These are phyloP conservation scores for Fulmarus glacialis DNA, from an alignment of 2,113 vertebrate genomes.

Conservation along the genomic window DNA sequence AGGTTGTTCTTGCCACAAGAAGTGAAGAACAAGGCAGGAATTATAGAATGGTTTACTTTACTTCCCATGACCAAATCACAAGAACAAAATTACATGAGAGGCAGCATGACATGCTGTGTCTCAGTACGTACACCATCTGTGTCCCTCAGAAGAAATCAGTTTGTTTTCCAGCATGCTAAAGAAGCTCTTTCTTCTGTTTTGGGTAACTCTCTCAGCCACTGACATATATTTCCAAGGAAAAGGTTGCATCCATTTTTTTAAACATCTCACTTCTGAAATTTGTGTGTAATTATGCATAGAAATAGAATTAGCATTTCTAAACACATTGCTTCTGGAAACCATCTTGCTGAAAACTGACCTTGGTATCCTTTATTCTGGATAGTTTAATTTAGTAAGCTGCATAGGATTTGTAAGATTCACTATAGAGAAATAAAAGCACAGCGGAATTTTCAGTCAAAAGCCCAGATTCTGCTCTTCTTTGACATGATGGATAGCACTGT, in stretches of 20 bases:
- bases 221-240: conserved; percentile 27
- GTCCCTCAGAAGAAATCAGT: not conserved
- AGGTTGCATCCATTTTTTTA: conserved; percentile 6
- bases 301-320: conserved; percentile 2
- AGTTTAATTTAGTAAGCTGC: not conserved
- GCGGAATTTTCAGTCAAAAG: not conserved
- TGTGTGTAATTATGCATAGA: not conserved
- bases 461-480: not conserved
- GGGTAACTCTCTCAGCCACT: conserved; percentile 9
- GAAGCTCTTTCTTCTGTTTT: conserved; percentile 52
- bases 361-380: not conserved
- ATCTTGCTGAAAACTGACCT: not conserved
- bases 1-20: not conserved
- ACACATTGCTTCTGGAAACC: not conserved
- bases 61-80: not conserved
- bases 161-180: not conserved
- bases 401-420: not conserved
- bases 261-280: conserved; percentile 26
- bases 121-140: not conserved
- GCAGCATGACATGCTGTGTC: not conserved
- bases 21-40: not conserved
- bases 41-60: not conserved
- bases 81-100: not conserved
- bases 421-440: not conserved
- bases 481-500: not conserved